phyloP scores from a whole-genome alignment of 2,888 invertebrate genomes.

The Alviniconcha strummeri region DNA sequence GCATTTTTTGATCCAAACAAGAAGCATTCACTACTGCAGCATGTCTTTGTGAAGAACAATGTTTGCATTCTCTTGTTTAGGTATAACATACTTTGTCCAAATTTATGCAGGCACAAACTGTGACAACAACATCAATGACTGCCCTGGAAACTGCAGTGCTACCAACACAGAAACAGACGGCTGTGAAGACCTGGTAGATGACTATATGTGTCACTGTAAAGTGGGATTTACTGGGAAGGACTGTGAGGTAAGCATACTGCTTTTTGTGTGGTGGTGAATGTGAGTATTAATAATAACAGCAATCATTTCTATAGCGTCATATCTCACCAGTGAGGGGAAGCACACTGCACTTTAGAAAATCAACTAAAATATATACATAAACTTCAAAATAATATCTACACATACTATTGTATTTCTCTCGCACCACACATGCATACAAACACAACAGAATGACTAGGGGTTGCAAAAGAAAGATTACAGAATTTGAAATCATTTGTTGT shows the following conservation, averaged over 20 bases:
- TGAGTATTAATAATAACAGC: background rate
- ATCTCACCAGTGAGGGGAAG: too few relatives aligned
- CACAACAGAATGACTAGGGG: too few relatives aligned
- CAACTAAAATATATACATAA: background rate
- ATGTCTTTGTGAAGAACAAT: too few relatives aligned
- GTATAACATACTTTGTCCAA: too few relatives aligned
- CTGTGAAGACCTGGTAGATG: background rate
- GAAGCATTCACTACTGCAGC: too few relatives aligned
- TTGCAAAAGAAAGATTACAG: too few relatives aligned
- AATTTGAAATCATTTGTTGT: too few relatives aligned
- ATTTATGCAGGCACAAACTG: slow-evolving; percentile 7
- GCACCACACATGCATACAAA: too few relatives aligned
- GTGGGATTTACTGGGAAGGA: slow-evolving; percentile 15
- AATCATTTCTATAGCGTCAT: background rate
- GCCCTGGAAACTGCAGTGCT: background rate
- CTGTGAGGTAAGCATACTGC: slow-evolving; percentile 25
- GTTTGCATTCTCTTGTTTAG: too few relatives aligned
- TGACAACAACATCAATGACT: slow-evolving; percentile 6
- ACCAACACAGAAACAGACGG: background rate
- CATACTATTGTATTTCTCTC: too few relatives aligned
- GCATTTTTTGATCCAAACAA: too few relatives aligned
- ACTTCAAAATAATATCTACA: too few relatives aligned
- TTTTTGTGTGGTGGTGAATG: background rate
- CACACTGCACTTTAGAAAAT: background rate
- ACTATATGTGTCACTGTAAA: slow-evolving; percentile 20